These are phyloP conservation scores for Anisognathus igniventris DNA, from an alignment of 2,797 vertebrate genomes.

Conservation along the genomic window DNA sequence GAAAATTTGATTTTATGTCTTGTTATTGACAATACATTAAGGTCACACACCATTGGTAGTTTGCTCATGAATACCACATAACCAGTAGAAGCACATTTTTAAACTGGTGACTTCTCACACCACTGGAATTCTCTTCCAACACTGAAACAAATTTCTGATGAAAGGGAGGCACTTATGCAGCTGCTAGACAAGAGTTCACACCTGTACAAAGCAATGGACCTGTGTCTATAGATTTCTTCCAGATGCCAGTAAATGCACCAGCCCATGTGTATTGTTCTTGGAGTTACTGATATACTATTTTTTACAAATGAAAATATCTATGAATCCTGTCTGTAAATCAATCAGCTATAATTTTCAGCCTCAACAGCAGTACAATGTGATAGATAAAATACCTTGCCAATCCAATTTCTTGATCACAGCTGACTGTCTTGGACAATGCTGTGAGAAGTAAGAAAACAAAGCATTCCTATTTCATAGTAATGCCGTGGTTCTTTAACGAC, in stretches of 20 bases:
- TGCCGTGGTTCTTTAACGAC: background rate
- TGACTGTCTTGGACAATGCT: background rate
- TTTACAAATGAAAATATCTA: background rate
- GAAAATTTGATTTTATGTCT: background rate
- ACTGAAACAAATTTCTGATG: background rate
- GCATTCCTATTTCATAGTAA: background rate
- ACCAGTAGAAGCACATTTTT: background rate
- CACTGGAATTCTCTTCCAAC: background rate
- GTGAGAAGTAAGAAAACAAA: constrained; percentile 11
- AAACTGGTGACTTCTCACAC: background rate
- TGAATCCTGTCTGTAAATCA: background rate
- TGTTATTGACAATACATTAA: background rate
- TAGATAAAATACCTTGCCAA: background rate
- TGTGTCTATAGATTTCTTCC: background rate
- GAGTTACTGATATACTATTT: background rate
- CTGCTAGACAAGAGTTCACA: background rate
- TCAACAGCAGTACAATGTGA: background rate
- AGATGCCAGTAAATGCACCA: background rate
- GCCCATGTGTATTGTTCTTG: background rate
- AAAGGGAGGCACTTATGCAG: background rate
- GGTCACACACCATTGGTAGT: background rate
- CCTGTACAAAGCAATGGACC: background rate
- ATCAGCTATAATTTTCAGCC: background rate
- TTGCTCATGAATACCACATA: background rate
- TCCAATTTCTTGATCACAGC: background rate